Base-by-base conservation (phyloP, 1,140 invertebrate genomes). In the Drosophila tristis region DNA sequence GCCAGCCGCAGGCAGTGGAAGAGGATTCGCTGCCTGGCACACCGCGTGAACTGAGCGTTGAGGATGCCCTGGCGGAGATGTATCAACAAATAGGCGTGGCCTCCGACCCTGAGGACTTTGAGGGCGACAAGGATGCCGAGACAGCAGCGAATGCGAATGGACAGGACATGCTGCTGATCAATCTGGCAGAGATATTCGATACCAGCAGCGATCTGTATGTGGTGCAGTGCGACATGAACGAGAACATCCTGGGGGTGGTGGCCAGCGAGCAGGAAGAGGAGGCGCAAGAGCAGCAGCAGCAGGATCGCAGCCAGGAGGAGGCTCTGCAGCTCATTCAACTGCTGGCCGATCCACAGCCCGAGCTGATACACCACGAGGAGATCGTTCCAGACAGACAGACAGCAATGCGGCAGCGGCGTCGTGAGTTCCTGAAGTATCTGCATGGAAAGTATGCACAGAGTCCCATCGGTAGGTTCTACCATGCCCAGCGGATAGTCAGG, bases 211-310 rank as follows among this genome's bases (percentile, higher is more conserved):
- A 91, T 77, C 70, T 92, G 2, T 92, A 90, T 55, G 84, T 92
- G 74, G 84, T 92, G 49, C 84, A 92, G 53, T 92, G 91, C 70
- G 91, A 92, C 60, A 90, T 92, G 80, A 92, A 91, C 42, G 91
- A 91, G 61, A 92, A 92, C 44, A 85, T 90, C 11, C 50, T 90
- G 49, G 60, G 78, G 3, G 67, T 90, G 53, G 87, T 90, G 6
- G 55, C 64, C 6, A 76, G 49, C 15, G 75, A 74, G 16, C 65
- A 75, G 7, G 45, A 45, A 16, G 54, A 50, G 11, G 16, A 29
- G 8, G 25, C 26, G 29, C 56, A 29, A 3, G 42, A 26, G 26
- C 26, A 74, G n/a, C 65, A 75, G 11, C 35, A 45, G 11, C 45
- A 26, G 15, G 44, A 47, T 9, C 62, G 35, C 0, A 20, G 42